Conservation (phyloP, 2,113 vertebrate species). For the Cinclus cinclus region DNA sequence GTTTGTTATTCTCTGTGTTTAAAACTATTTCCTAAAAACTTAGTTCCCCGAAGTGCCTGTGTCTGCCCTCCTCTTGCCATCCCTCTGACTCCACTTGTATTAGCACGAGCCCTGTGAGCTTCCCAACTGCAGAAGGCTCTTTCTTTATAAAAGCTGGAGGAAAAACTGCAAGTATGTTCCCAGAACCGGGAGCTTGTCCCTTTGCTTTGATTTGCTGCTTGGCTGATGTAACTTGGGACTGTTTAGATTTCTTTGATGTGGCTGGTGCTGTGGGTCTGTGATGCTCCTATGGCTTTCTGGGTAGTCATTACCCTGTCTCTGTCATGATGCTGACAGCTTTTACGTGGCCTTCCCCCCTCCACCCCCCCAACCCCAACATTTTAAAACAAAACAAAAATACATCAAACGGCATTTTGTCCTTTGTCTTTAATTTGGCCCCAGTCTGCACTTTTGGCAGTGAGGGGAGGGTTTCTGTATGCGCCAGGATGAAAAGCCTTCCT, state of each 20-base stretch:
- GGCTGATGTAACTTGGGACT: background rate
- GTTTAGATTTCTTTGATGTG: background rate
- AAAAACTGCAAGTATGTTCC: background rate
- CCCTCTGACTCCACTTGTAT: background rate
- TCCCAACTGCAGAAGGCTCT: background rate
- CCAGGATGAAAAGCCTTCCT: background rate
- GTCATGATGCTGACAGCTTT: background rate
- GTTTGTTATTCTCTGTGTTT: background rate
- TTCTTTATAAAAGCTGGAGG: background rate
- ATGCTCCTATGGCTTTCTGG: background rate
- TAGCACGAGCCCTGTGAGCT: background rate
- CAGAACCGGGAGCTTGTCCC: background rate
- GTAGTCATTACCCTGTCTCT: background rate
- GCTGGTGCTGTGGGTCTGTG: background rate
- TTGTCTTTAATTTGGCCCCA: background rate
- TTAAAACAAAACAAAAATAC: conserved; percentile 2
- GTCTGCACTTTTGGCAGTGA: background rate
- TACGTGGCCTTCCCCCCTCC: background rate
- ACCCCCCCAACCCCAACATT: background rate
- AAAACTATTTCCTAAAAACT: background rate
- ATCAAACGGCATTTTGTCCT: background rate
- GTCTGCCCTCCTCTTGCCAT: background rate
- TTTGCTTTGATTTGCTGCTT: background rate
- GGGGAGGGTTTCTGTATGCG: background rate
- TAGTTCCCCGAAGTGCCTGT: background rate